Conservation (phyloP, 2,888 invertebrate genomes). For the Sarcophaga carnaria region DNA sequence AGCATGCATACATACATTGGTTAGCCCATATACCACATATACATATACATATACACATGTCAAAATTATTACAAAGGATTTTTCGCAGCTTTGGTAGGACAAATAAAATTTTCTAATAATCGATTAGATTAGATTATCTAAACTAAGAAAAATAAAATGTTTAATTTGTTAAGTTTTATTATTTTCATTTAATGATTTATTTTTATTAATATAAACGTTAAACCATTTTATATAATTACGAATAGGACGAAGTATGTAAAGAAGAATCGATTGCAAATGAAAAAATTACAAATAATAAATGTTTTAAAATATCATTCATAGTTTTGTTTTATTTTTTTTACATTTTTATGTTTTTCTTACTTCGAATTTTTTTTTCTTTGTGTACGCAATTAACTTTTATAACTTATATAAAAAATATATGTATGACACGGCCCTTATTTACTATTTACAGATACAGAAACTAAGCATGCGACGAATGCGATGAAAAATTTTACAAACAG, state of each 20-base stretch:
- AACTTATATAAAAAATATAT: neutral
- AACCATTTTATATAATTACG: constrained; percentile 11
- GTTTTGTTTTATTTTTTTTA: constrained; percentile 46
- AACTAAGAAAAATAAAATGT: constrained; percentile 55
- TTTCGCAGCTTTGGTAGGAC: neutral
- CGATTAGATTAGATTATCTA: constrained; percentile 29
- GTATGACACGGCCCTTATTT: neutral
- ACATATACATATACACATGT: neutral
- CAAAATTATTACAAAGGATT: neutral
- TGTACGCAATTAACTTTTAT: constrained; percentile 62
- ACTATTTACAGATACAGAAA: constrained; percentile 61
- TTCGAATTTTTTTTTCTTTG: constrained; percentile 62
- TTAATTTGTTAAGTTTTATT: constrained; percentile 64
- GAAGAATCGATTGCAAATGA: constrained; percentile 42
- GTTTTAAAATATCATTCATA: constrained; percentile 73
- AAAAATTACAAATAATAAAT: constrained; percentile 72
- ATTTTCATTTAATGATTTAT: constrained; percentile 40
- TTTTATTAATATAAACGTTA: constrained; percentile 35
- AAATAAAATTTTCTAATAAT: neutral
- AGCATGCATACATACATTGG: constrained; percentile 6
- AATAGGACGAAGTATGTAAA: constrained; percentile 40
- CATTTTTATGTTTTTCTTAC: constrained; percentile 21
- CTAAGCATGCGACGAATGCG: constrained; percentile 67
- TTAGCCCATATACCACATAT: neutral
- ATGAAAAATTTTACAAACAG: constrained; percentile 65